Evolutionary conservation across 2,888 invertebrate species (phyloP), one percentile per base, ranked within the genome.

Genomic region (Aelia acuminata): DNA sequence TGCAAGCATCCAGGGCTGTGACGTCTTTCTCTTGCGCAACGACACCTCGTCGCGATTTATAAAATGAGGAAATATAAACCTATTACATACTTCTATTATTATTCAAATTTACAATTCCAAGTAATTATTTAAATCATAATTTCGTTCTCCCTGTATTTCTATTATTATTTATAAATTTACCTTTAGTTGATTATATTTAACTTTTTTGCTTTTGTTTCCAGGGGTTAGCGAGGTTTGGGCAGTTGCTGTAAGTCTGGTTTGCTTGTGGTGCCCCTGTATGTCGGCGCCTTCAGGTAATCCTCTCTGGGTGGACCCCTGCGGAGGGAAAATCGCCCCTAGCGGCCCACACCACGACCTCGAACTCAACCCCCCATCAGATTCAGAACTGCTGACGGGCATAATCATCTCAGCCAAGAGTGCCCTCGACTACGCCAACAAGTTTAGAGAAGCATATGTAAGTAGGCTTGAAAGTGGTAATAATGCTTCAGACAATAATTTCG

Each of bases 221-320:
- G 93, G 92, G 92, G 92, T 93, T 91, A 92, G 92, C 90, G 92
- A 92, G 91, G 92, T 92, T 91, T 91, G 93, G 88, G 91, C 92
- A 89, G 91, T 93, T 88, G 92, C 92, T 91, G 92, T 92, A 88
- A 93, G 92, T 91, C 91, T 93, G 87, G 91, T 92, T 85, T 91
- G 92, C 89, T 89, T 93, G 85, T 91, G 92, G 88, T 92, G 93
- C 63, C 91, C 91, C 84, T 91, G 92, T 86, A 91, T 91, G 91
- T 91, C 93, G 86, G 92, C 92, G 84, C 93, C 93, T 48, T 90
- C 91, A 84, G 90, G 87, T 39, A 87, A 53, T 1, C 93, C 93
- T 63, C 93, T 93, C 90, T 94, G 94, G 94, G 92, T 93, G 90
- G 93, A 93, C 90, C 94, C 94, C 3, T 94, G 94, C 91, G 93